Evolutionary conservation across 1,140 invertebrate species (phyloP).

Genomic region (Eciton burchellii): DNA sequence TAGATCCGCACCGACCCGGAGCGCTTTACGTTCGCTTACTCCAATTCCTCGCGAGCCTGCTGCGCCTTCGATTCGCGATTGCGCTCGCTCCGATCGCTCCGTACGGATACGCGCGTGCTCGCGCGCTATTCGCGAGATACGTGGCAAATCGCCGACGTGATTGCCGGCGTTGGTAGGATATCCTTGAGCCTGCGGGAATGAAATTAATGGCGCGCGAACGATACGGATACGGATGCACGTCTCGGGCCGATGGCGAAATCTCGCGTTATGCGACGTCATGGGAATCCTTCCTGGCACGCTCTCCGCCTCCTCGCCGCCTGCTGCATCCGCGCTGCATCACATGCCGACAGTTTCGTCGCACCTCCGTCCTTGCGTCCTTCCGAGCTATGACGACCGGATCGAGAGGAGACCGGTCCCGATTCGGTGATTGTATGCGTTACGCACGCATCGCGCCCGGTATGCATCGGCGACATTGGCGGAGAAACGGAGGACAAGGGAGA

Average conservation of each 20-base stretch:
- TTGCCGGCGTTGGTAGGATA: conserved; percentile 72
- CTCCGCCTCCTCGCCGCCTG: conserved; percentile 63
- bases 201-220: conserved; percentile 76
- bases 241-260: conserved; percentile 63
- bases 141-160: conserved; percentile 74
- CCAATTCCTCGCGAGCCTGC: conserved; percentile 48
- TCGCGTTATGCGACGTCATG: conserved; percentile 69
- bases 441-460: too few species aligned
- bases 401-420: too few species aligned
- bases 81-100: conserved; percentile 22
- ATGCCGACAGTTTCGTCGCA: conserved; percentile 74
- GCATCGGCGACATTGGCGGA: too few species aligned
- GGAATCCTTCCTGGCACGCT: conserved; percentile 71
- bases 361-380: conserved; percentile 57
- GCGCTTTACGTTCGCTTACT: background rate
- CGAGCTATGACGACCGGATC: conserved; percentile 40
- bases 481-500: too few species aligned
- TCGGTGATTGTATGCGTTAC: too few species aligned
- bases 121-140: conserved; percentile 50
- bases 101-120: background rate
- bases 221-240: conserved; percentile 56
- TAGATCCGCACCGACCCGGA: background rate
- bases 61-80: conserved; percentile 12
- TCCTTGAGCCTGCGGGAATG: conserved; percentile 74
- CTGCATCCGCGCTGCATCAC: conserved; percentile 72